Percentiles rank a stretch among this genome's conserved stretches.
These are phyloP conservation scores for Tyria jacobaeae DNA, from an alignment of 2,888 invertebrate genomes.

Conservation along the genomic window DNA sequence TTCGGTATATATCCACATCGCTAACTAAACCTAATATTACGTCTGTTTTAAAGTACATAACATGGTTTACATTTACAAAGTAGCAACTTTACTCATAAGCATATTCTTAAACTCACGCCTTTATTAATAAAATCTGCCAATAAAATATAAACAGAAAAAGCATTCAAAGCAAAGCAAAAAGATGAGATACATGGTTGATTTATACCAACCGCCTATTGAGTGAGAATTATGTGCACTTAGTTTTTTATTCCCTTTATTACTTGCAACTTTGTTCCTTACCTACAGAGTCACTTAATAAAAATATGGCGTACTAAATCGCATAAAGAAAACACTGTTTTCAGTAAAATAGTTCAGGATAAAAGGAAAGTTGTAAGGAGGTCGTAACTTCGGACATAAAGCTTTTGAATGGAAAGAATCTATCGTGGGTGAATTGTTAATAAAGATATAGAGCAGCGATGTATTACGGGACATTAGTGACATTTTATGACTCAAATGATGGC, in stretches of 20 bases:
- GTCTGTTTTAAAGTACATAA: constrained; percentile 20
- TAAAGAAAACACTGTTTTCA: constrained; percentile 86
- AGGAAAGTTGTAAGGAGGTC: constrained; percentile 82
- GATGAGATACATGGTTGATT: constrained; percentile 73
- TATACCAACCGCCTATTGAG: constrained; percentile 75
- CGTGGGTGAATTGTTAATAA: constrained; percentile 84
- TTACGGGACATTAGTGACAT: constrained; percentile 81
- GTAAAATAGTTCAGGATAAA: constrained; percentile 83
- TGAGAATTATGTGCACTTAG: constrained; percentile 73
- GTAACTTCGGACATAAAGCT: constrained; percentile 82
- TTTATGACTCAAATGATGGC: constrained; percentile 76
- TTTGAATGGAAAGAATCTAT: constrained; percentile 83
- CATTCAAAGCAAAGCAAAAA: constrained; percentile 68
- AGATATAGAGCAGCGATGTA: constrained; percentile 82
- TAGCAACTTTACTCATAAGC: constrained; percentile 57
- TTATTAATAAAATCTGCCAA: constrained; percentile 70
- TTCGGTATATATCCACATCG: background rate
- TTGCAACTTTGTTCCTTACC: constrained; percentile 77
- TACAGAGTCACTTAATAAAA: constrained; percentile 80
- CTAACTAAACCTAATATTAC: background rate
- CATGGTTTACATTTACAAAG: constrained; percentile 62
- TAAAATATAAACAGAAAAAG: constrained; percentile 70
- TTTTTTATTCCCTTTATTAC: constrained; percentile 76
- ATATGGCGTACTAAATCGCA: constrained; percentile 83
- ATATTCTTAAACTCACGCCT: constrained; percentile 60